A percentile compares a stretch with the other conserved stretches of the same genome.
Conservation (phyloP, 1,140 invertebrate species). For the Eumeta japonica region DNA sequence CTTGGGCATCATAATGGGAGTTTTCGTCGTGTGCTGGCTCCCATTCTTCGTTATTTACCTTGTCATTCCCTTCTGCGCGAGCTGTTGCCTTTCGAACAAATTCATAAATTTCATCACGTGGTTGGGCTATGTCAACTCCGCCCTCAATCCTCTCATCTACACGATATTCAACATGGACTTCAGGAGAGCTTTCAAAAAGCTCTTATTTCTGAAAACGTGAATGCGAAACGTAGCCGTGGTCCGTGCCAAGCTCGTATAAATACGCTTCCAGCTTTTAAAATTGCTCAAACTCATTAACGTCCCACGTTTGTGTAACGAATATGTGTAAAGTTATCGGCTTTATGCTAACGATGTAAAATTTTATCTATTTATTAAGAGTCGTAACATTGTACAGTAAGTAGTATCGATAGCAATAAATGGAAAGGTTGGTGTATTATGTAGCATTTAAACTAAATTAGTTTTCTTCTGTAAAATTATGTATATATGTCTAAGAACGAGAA, state of each 20-base stretch:
- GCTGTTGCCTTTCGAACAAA: constrained; percentile 75
- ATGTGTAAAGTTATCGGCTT: not conserved
- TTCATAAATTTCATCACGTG: constrained; percentile 90
- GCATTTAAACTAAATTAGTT: not conserved
- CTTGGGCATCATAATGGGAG: constrained; percentile 91
- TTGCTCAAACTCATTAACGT: constrained; percentile 35
- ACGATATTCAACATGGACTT: constrained; percentile 98
- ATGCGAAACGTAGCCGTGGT: constrained; percentile 6
- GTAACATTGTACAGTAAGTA: constrained; percentile 2
- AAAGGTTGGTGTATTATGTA: constrained; percentile 4
- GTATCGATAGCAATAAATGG: constrained; percentile 10
- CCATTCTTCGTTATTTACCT: constrained; percentile 96
- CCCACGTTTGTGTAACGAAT: constrained; percentile 8
- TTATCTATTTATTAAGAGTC: not conserved
- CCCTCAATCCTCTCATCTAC: constrained; percentile 96
- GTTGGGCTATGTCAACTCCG: constrained; percentile 97
- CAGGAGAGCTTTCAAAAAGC: constrained; percentile 85
- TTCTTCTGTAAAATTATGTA: too few species aligned
- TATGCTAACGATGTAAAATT: not conserved
- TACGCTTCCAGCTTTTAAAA: constrained; percentile 12
- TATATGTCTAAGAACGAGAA: too few species aligned
- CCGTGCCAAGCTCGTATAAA: constrained; percentile 29
- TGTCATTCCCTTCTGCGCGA: constrained; percentile 81
- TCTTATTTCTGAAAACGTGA: constrained; percentile 67
- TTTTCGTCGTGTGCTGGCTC: constrained; percentile 95